Evolutionary conservation across 2,797 vertebrate species (phyloP), one percentile per base, ranked within the genome.

Genomic region (Acanthopagrus latus): DNA sequence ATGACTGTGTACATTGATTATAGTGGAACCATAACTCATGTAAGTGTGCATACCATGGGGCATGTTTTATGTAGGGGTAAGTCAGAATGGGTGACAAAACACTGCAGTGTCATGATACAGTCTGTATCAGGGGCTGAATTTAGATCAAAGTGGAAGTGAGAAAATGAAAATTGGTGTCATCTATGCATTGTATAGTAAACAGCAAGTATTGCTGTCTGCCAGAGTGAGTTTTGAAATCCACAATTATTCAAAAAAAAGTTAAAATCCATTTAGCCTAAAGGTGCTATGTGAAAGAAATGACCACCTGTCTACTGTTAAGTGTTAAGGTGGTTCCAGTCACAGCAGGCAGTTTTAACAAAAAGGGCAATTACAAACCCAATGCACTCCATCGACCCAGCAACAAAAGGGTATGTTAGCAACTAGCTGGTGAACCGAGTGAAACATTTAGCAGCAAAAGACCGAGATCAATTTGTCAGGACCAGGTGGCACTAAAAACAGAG

Each of bases 1-100:
- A 83, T 29, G 20, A 62, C 67, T 16, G 16, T 55, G 38, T 29
- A 38, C 58, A 75, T 21, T 14, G 14, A 50, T 41, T 29, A 21
- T 17, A 47, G 14, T 64, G 51, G 47, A 59, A 33, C 11, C 47
- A 21, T 5, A 38, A 5, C 27, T 6, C 4, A 14, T 46, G 46
- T 21, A 27, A 51, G 1, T n/a, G n/a, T 58, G 7, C 7, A 65
- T 12, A 23, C 9, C 3, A 17, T 10, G 5, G 27, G 50, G 18
- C 2, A 41, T n/a, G 50, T 23, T 17, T 18, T 52, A 50, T 65
- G 18, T 47, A 17, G 21, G 2, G 21, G 29, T 20, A 23, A 62
- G 16, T 59, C 51, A 62, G 10, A 48, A 18, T 12, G 7, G 46
- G 12, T 33, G 41, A 63, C 4, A 66, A 62, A 56, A 25, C 23